phyloP scores from a whole-genome alignment of 1,140 invertebrate genomes.

The Linepithema humile region DNA sequence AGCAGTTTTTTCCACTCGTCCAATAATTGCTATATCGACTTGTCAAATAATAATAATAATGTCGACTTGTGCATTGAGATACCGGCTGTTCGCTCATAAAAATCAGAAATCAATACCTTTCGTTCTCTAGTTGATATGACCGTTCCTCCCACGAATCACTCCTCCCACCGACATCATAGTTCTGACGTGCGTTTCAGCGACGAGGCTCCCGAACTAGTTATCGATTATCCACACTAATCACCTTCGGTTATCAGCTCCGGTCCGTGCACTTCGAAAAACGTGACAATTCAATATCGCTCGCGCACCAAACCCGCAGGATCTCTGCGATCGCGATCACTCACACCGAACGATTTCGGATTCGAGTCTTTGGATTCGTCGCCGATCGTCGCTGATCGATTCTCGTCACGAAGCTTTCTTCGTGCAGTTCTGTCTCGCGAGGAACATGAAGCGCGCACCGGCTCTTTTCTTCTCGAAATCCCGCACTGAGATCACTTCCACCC shows the following conservation, averaged over 20 bases:
- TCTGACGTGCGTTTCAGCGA: slow-evolving; percentile 7
- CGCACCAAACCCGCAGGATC: slow-evolving; percentile 24
- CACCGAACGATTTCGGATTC: slow-evolving; percentile 16
- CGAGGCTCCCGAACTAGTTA: neutral
- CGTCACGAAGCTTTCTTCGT: neutral
- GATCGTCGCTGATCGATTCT: neutral
- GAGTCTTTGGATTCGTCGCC: slow-evolving; percentile 25
- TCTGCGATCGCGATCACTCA: slow-evolving; percentile 35
- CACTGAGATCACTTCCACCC: slow-evolving; percentile 54
- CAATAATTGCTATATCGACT: neutral
- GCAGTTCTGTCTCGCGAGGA: slow-evolving; percentile 3
- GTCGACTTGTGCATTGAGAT: too few relatives aligned
- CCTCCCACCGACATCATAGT: slow-evolving; percentile 57
- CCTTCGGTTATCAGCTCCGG: neutral
- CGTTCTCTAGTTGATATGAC: slow-evolving; percentile 58
- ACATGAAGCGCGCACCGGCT: slow-evolving; percentile 7
- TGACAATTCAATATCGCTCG: slow-evolving; percentile 40
- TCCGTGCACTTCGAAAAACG: slow-evolving; percentile 17
- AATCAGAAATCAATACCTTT: slow-evolving; percentile 58
- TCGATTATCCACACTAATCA: slow-evolving; percentile 45
- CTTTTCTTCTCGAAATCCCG: slow-evolving; percentile 9
- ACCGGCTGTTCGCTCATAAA: neutral
- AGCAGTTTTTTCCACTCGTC: neutral
- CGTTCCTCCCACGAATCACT: slow-evolving; percentile 51
- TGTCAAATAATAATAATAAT: too few relatives aligned